Percentiles rank a stretch among this genome's conserved stretches.
These are phyloP conservation scores for Dromius quadrimaculatus DNA, from an alignment of 2,888 invertebrate genomes.

Conservation along the genomic window DNA sequence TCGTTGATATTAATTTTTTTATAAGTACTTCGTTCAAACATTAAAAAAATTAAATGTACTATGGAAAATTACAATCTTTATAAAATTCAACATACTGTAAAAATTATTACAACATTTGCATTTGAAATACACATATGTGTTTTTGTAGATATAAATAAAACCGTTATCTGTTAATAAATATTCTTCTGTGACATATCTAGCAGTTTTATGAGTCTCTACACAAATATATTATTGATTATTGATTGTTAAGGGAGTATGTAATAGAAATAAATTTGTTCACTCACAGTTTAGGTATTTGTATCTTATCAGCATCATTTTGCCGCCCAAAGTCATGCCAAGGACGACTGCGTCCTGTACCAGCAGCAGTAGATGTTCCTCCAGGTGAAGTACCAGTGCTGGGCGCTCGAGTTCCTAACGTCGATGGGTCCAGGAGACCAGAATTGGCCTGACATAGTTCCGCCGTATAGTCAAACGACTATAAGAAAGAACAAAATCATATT, in stretches of 20 bases:
- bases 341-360: conserved; percentile 78
- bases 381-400: conserved; percentile 63
- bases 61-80: background rate
- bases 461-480: conserved; percentile 92
- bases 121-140: conserved; percentile 8
- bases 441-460: conserved; percentile 85
- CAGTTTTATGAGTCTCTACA: conserved; percentile 12
- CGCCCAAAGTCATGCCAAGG: conserved; percentile 96
- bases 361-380: conserved; percentile 67
- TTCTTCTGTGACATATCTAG: background rate
- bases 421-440: conserved; percentile 63
- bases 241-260: background rate
- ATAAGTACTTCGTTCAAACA: background rate
- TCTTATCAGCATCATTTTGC: conserved; percentile 94
- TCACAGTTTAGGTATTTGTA: conserved; percentile 98
- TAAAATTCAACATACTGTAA: background rate
- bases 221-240: conserved; percentile 25
- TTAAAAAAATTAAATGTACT: background rate
- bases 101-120: conserved; percentile 14
- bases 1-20: conserved; percentile 22
- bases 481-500: conserved; percentile 54
- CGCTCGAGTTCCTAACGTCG: conserved; percentile 62
- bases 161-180: conserved; percentile 30
- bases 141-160: conserved; percentile 5
- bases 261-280: conserved; percentile 65